Evolutionary conservation across 2,888 invertebrate species (phyloP).

Genomic region (Caenorhabditis virilis): DNA sequence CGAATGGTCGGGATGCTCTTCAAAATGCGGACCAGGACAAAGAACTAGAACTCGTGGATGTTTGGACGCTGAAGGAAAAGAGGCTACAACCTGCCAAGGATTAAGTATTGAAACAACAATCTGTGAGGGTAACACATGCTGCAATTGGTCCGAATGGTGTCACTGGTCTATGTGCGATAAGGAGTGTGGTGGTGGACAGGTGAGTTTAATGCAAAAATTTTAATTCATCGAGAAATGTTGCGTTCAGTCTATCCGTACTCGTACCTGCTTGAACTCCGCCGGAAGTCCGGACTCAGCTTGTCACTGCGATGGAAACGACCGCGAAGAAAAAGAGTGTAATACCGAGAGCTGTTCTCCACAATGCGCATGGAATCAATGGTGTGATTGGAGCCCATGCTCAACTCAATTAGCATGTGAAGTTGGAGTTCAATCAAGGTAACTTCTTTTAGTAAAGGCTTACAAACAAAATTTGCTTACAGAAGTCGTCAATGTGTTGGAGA

Average conservation of each 20-base stretch:
- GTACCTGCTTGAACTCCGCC: slow-evolving; percentile 50
- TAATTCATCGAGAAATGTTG: background rate
- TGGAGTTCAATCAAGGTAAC: slow-evolving; percentile 39
- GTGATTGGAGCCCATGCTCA: slow-evolving; percentile 60
- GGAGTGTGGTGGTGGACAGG: slow-evolving; percentile 59
- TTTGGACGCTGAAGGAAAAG: slow-evolving; percentile 47
- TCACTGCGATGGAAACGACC: slow-evolving; percentile 56
- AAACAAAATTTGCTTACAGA: slow-evolving; percentile 16
- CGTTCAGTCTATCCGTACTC: slow-evolving; percentile 41
- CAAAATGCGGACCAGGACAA: slow-evolving; percentile 58
- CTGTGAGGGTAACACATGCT: slow-evolving; percentile 57
- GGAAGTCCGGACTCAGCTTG: slow-evolving; percentile 49
- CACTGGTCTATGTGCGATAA: slow-evolving; percentile 60
- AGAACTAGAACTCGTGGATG: slow-evolving; percentile 55
- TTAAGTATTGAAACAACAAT: slow-evolving; percentile 47
- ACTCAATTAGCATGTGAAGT: slow-evolving; percentile 54
- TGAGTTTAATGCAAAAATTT: background rate
- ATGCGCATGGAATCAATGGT: slow-evolving; percentile 60
- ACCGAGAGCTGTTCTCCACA: slow-evolving; percentile 57
- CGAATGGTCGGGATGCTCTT: slow-evolving; percentile 55
- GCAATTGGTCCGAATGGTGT: slow-evolving; percentile 62
- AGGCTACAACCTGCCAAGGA: slow-evolving; percentile 57
- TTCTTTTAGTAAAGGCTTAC: background rate
- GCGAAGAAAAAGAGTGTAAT: slow-evolving; percentile 56
- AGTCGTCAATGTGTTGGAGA: slow-evolving; percentile 63